A percentile compares a stretch with the other conserved stretches of the same genome.
Evolutionary conservation across 2,888 invertebrate species (phyloP).

Genomic region (Nipponacmea schrenckii): DNA sequence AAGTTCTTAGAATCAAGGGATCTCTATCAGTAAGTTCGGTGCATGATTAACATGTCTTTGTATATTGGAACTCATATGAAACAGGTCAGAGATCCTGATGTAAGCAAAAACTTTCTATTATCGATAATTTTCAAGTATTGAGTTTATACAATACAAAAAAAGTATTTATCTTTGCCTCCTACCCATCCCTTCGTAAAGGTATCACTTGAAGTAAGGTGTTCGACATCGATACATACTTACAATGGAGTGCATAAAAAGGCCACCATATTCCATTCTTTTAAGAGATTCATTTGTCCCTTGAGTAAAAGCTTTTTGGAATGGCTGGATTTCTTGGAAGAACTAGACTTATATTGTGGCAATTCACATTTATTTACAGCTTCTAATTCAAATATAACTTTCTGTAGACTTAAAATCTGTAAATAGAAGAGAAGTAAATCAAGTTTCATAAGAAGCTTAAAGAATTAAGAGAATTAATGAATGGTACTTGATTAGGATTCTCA

Average conservation of each 20-base stretch:
- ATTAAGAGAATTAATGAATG: background rate
- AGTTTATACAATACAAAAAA: too few species aligned
- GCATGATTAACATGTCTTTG: too few species aligned
- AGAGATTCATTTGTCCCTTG: constrained; percentile 86
- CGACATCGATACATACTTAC: constrained; percentile 76
- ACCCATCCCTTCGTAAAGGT: too few species aligned
- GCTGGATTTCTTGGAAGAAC: background rate
- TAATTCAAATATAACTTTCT: constrained; percentile 86
- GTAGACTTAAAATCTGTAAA: constrained; percentile 79
- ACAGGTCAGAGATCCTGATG: too few species aligned
- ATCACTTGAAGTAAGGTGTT: too few species aligned
- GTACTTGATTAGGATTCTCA: background rate
- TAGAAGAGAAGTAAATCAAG: constrained; percentile 19
- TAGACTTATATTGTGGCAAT: background rate
- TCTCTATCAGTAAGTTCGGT: too few species aligned
- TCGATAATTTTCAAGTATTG: too few species aligned
- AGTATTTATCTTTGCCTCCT: too few species aligned
- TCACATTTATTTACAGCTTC: constrained; percentile 69
- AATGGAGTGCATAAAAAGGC: constrained; percentile 89
- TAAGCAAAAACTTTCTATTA: too few species aligned
- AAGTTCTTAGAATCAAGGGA: too few species aligned
- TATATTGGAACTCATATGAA: too few species aligned
- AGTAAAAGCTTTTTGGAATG: constrained; percentile 66
- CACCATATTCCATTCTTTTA: constrained; percentile 82
- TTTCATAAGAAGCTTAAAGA: background rate